Evolutionary conservation across 2,113 vertebrate species (phyloP).

Genomic region (Penelope pileata): DNA sequence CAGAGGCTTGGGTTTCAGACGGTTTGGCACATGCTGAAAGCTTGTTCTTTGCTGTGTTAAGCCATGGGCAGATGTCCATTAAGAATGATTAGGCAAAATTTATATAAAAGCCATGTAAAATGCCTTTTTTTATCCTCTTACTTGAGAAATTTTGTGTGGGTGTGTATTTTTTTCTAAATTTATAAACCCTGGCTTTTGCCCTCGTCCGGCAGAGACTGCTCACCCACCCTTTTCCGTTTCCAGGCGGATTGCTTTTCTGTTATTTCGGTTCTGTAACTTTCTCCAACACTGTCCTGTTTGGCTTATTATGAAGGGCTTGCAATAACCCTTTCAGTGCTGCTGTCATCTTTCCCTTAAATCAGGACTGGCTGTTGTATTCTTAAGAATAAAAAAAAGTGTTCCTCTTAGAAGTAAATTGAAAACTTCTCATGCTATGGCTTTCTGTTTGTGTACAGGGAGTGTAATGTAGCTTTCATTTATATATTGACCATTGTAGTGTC

Average conservation of each 20-base stretch:
- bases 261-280: constrained; percentile 64
- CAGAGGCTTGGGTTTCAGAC: constrained; percentile 24
- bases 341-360: background rate
- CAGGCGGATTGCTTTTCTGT: constrained; percentile 53
- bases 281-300: background rate
- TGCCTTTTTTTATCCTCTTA: background rate
- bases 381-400: background rate
- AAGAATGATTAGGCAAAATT: constrained; percentile 48
- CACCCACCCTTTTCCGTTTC: constrained; percentile 71
- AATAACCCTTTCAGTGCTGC: constrained; percentile 44
- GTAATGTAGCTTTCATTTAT: background rate
- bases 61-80: constrained; percentile 14
- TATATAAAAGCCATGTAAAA: background rate
- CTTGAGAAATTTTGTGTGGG: background rate
- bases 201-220: background rate
- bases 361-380: background rate
- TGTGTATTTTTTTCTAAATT: constrained; percentile 43
- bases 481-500: background rate
- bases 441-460: background rate
- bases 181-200: constrained; percentile 18
- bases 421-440: background rate
- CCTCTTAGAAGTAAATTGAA: background rate
- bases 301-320: constrained; percentile 7
- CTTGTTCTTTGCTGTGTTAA: background rate
- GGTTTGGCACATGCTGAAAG: background rate